Evolutionary conservation across 2,888 invertebrate species (phyloP).

Genomic region (Drosophila parthenogenetica): DNA sequence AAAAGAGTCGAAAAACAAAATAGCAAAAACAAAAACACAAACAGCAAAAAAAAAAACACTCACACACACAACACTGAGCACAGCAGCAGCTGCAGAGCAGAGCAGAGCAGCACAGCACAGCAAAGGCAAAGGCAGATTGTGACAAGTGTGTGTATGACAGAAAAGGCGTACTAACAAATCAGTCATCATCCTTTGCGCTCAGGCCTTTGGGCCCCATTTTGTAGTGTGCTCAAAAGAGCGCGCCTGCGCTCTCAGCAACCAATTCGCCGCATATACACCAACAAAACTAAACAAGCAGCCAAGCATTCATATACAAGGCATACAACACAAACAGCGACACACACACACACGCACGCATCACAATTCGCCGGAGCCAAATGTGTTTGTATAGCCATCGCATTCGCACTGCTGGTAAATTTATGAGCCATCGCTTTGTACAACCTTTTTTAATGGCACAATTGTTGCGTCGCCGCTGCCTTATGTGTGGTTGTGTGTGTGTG

Average conservation of each 20-base stretch:
- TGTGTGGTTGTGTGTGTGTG: slow-evolving; percentile 52
- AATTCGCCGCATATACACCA: slow-evolving; percentile 58
- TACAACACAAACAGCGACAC: slow-evolving; percentile 17
- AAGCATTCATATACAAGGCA: slow-evolving; percentile 13
- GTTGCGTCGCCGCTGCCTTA: slow-evolving; percentile 73
- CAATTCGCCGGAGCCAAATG: slow-evolving; percentile 53
- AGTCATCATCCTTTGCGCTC: slow-evolving; percentile 82
- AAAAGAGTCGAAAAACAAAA: slow-evolving; percentile 64
- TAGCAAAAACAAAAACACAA: slow-evolving; percentile 59
- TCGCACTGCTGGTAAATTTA: slow-evolving; percentile 66
- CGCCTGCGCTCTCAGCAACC: slow-evolving; percentile 66
- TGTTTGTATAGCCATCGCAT: slow-evolving; percentile 69
- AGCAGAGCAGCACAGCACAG: slow-evolving; percentile 44
- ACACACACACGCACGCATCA: slow-evolving; percentile 34
- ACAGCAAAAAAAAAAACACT: slow-evolving; percentile 20
- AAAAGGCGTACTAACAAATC: slow-evolving; percentile 85
- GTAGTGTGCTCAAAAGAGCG: slow-evolving; percentile 57
- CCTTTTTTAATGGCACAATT: slow-evolving; percentile 83
- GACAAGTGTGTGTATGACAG: slow-evolving; percentile 83
- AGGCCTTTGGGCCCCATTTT: slow-evolving; percentile 64
- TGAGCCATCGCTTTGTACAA: slow-evolving; percentile 61
- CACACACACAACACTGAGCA: slow-evolving; percentile 24
- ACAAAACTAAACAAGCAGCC: slow-evolving; percentile 24
- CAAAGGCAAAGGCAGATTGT: slow-evolving; percentile 52
- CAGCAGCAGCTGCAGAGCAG: slow-evolving; percentile 40